Base-by-base conservation (phyloP, 2,888 invertebrate genomes). In the Arenicola marina region DNA sequence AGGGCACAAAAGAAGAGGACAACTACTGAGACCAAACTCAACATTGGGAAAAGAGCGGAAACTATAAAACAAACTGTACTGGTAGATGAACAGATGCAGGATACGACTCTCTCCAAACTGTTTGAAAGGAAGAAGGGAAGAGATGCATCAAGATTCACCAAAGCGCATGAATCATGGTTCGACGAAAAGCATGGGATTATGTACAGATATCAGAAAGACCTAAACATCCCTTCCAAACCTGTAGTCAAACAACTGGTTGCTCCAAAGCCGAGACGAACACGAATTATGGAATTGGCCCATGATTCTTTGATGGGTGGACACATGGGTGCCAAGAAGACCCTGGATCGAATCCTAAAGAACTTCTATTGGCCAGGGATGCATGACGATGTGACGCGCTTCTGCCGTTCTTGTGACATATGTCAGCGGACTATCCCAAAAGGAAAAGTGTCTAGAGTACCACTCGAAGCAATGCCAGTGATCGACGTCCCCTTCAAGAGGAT, bases 401-500 rank as follows among this genome's bases (percentile, higher is more conserved):
- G 53, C 29, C 26, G 29, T 53, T 61, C 55, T n/a, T 55, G 61
- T 46, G 61, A 61, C 29, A 31, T 29, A 4, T 61, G 61, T 38
- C 60, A 60, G 38, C 43, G 43, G 26, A 61, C 48, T 11, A 34
- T 34, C 4, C 24, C 53, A 34, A 56, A 61, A 34, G 56, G 53
- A 7, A 33, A 28, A 44, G 28, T 26, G 26, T n/a, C 15, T 3
- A 60, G 56, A 55, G 43, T 45, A 11, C 61, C 56, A 4, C 34
- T 61, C 18, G 61, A 33, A 4, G 26, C 21, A 2, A 45, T 57
- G 56, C 61, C 61, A 24, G 2, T 61, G 11, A 61, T 61, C 26
- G 43, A 33, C 4, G 29, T 24, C 3, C 56, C 61, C 4, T 61
- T 61, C 48, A 46, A 61, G 28, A 28, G 61, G n/a, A 33, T 57